A percentile compares a stretch with the other conserved stretches of the same genome.
Evolutionary conservation across 2,113 vertebrate genomes (phyloP).

Genomic region (Bathybates hornii): DNA sequence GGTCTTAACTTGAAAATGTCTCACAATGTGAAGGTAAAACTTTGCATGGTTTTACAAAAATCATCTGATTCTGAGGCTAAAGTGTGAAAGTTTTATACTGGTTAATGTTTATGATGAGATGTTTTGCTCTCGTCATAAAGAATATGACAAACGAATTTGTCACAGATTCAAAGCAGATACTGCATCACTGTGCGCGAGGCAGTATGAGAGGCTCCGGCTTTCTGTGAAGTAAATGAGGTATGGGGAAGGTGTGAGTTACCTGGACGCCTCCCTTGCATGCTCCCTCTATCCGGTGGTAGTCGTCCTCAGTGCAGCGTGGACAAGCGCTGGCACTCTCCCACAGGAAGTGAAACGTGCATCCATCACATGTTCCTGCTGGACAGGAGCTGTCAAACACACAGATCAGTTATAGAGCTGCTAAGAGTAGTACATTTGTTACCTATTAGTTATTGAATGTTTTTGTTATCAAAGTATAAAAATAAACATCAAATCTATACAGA

Average conservation of each 20-base stretch:
- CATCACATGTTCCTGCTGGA: slow-evolving; percentile 87
- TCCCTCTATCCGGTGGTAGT: slow-evolving; percentile 85
- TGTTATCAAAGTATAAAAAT: not conserved
- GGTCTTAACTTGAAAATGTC: not conserved
- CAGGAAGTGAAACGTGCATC: slow-evolving; percentile 85
- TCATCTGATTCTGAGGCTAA: not conserved
- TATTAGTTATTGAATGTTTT: not conserved
- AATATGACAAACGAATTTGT: not conserved
- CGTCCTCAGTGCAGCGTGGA: slow-evolving; percentile 77
- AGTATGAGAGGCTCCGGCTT: not conserved
- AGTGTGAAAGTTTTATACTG: not conserved
- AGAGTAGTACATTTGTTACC: not conserved
- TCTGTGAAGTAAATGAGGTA: not conserved
- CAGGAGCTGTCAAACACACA: slow-evolving; percentile 69
- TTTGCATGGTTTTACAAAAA: not conserved
- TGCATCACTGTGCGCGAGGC: not conserved
- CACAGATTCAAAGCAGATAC: not conserved
- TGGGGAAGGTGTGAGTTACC: slow-evolving; percentile 60
- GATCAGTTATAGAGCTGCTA: not conserved
- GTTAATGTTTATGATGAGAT: not conserved
- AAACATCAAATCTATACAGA: not conserved
- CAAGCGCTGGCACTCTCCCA: slow-evolving; percentile 86
- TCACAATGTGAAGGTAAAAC: not conserved
- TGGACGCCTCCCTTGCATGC: slow-evolving; percentile 83
- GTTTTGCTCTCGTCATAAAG: not conserved